Evolutionary conservation across 2,113 vertebrate species (phyloP).

Genomic region (Larimichthys polyactis): DNA sequence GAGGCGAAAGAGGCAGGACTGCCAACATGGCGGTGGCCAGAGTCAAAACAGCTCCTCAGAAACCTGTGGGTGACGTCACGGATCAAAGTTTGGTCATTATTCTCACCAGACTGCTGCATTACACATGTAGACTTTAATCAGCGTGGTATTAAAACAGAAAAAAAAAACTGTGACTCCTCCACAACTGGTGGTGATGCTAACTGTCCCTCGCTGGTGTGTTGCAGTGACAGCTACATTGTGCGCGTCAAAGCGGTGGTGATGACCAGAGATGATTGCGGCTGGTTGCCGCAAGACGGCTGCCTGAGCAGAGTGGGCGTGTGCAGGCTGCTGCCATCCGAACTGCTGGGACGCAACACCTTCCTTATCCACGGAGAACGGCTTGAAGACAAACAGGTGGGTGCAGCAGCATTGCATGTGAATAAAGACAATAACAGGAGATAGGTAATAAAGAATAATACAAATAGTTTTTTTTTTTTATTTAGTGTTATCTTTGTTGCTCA

Average conservation of each 20-base stretch:
- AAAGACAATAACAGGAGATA: not conserved
- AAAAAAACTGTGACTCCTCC: not conserved
- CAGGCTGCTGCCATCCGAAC: slow-evolving; percentile 89
- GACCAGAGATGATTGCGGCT: slow-evolving; percentile 98
- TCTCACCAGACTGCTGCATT: no score
- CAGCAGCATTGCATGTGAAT: not conserved
- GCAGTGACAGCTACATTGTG: slow-evolving; percentile 98
- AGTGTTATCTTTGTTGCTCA: not conserved
- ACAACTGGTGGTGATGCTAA: not conserved
- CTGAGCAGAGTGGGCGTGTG: slow-evolving; percentile 97
- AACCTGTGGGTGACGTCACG: no score
- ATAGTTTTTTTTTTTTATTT: not conserved
- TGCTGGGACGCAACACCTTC: slow-evolving; percentile 91
- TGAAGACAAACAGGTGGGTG: slow-evolving; percentile 93
- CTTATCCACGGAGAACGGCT: slow-evolving; percentile 96
- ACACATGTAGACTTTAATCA: no score
- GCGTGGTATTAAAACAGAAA: not conserved
- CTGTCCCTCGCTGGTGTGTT: not conserved
- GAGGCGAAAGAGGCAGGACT: no score
- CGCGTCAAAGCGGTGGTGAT: slow-evolving; percentile 99
- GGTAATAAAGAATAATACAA: no score
- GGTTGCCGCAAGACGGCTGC: slow-evolving; percentile 96
- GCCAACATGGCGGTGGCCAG: no score
- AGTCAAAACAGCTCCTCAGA: no score
- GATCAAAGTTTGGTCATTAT: no score